Evolutionary conservation across 2,888 invertebrate genomes (phyloP).

Genomic region (Cantharis nigra): DNA sequence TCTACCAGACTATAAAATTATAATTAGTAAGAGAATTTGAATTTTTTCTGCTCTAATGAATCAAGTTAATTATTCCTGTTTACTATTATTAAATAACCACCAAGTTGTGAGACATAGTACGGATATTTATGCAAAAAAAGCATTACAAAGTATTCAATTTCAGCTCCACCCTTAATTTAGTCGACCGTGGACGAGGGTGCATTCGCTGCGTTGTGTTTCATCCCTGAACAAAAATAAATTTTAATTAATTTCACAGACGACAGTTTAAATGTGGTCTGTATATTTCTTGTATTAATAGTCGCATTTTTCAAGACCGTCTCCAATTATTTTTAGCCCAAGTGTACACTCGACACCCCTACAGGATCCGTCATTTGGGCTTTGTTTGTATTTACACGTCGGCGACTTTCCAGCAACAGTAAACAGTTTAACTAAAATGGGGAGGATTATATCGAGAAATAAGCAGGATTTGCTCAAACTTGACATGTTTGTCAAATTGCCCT

Average conservation of each 20-base stretch:
- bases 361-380: not conserved
- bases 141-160: not conserved
- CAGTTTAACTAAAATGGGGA: not conserved
- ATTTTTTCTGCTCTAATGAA: not conserved
- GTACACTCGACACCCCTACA: not conserved
- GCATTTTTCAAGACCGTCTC: not conserved
- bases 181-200: not conserved
- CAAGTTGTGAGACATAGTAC: not conserved
- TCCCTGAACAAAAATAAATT: not conserved
- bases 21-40: not conserved
- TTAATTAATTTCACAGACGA: not conserved
- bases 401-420: not conserved
- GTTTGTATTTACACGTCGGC: not conserved
- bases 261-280: not conserved
- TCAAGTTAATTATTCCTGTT: not conserved
- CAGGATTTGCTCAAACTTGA: not conserved
- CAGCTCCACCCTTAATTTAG: not conserved
- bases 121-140: not conserved
- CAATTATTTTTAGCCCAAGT: not conserved
- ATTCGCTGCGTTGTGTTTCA: not conserved
- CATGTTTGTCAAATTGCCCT: not conserved
- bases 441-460: not conserved
- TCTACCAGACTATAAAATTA: not conserved
- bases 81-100: not conserved
- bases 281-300: not conserved